Evolutionary conservation across 2,888 invertebrate species (phyloP).

Genomic region (Proisotoma minuta): DNA sequence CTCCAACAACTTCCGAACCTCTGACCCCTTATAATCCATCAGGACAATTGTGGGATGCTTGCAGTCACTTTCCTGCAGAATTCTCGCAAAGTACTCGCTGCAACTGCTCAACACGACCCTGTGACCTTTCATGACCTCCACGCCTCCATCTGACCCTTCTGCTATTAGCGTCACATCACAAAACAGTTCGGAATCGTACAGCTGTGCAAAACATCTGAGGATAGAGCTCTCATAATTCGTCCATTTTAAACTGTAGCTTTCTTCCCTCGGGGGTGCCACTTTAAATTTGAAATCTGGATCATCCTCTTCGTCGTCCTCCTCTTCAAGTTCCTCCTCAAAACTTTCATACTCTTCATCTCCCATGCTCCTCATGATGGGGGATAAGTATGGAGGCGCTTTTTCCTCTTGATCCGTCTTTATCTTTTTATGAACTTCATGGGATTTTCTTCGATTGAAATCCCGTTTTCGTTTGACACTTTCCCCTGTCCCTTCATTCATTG

Average conservation of each 20-base stretch:
- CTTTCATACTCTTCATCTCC: too few species aligned
- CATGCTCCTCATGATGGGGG: too few species aligned
- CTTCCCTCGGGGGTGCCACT: too few species aligned
- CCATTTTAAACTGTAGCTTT: constrained; percentile 57
- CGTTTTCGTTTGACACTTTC: too few species aligned
- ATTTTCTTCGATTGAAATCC: too few species aligned
- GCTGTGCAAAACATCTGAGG: constrained; percentile 77
- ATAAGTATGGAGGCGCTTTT: too few species aligned
- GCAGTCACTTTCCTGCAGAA: constrained; percentile 86
- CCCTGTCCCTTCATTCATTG: too few species aligned
- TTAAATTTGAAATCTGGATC: too few species aligned
- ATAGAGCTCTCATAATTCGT: constrained; percentile 88
- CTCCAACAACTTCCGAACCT: constrained; percentile 82
- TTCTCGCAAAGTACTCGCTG: constrained; percentile 77
- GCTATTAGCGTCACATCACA: constrained; percentile 88
- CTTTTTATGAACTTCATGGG: too few species aligned
- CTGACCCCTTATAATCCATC: constrained; percentile 83
- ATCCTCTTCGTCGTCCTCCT: background rate
- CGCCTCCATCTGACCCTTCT: too few species aligned
- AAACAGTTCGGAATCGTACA: constrained; percentile 76
- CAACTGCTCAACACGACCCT: constrained; percentile 83
- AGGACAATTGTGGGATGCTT: constrained; percentile 89
- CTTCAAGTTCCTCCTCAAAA: background rate
- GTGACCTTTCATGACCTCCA: constrained; percentile 68
- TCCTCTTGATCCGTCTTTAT: too few species aligned